A percentile compares a stretch with the other conserved stretches of the same genome.
These are phyloP conservation scores for Psittacula derbiana DNA, from an alignment of 2,797 vertebrate genomes.

Conservation along the genomic window DNA sequence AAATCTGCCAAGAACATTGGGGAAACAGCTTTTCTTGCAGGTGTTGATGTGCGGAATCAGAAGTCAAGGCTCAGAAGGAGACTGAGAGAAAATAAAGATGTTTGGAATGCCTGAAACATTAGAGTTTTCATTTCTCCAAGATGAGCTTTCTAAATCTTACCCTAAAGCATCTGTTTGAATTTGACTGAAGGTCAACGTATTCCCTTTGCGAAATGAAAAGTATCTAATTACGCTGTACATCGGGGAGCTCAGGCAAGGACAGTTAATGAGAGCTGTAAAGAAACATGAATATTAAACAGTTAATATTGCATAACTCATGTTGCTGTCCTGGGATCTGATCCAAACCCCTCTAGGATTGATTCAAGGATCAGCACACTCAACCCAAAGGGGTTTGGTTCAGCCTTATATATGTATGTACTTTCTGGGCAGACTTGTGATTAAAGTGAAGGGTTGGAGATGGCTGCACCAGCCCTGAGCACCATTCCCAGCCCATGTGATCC, in stretches of 20 bases:
- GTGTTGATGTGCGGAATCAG: slow-evolving; percentile 25
- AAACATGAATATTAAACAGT: neutral
- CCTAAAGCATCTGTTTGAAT: neutral
- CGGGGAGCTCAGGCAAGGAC: neutral
- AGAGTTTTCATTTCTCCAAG: neutral
- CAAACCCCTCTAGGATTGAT: neutral
- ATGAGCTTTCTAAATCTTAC: neutral
- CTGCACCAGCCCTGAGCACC: neutral
- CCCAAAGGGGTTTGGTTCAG: neutral
- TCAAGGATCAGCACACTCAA: neutral
- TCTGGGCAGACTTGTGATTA: neutral
- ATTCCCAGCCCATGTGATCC: fast-evolving
- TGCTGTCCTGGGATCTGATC: neutral
- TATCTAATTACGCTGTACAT: neutral
- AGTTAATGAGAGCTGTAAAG: neutral
- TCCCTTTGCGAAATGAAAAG: neutral
- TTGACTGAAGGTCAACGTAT: neutral
- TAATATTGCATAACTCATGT: neutral
- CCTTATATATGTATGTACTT: fast-evolving
- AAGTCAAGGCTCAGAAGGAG: neutral
- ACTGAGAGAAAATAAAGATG: neutral
- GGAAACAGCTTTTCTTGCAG: slow-evolving; percentile 15
- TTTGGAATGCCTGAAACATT: neutral
- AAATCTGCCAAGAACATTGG: slow-evolving; percentile 1
- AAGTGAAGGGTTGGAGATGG: neutral